Conservation (phyloP, 2,797 vertebrate species). For the Adrianichthys oophorus region DNA sequence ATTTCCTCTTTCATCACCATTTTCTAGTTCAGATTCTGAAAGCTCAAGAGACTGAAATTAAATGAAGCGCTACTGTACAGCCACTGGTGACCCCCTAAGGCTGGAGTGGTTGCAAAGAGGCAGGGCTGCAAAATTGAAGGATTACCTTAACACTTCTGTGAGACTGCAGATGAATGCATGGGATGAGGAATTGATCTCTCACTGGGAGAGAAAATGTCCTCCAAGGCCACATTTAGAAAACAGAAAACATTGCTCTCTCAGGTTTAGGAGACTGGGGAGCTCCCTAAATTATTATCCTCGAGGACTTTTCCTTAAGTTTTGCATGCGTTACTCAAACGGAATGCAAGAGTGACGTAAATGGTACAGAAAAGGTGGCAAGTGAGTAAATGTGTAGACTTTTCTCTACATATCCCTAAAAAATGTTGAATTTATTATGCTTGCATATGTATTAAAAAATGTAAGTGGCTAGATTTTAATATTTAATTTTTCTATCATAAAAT, state of each 20-base stretch:
- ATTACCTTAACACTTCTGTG: slow-evolving; percentile 24
- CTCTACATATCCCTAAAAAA: too few species aligned
- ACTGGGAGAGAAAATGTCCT: background rate
- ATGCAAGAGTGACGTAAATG: too few species aligned
- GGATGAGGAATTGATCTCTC: slow-evolving; percentile 6
- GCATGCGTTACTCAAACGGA: too few species aligned
- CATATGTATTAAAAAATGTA: too few species aligned
- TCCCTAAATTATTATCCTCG: background rate
- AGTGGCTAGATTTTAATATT: too few species aligned
- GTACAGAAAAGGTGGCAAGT: too few species aligned
- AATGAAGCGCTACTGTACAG: slow-evolving; percentile 30
- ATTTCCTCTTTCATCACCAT: slow-evolving; percentile 13
- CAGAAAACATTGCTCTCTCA: background rate
- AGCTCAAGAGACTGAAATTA: slow-evolving; percentile 28
- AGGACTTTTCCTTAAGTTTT: too few species aligned
- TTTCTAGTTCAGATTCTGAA: slow-evolving; percentile 19
- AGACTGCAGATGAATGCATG: slow-evolving; percentile 15
- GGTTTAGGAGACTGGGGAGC: background rate
- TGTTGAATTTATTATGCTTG: too few species aligned
- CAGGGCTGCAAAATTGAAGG: slow-evolving; percentile 8
- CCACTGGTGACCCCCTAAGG: slow-evolving; percentile 28
- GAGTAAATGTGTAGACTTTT: too few species aligned
- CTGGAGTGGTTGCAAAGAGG: slow-evolving; percentile 17
- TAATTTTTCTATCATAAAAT: too few species aligned
- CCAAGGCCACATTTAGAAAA: background rate